Base-by-base conservation (phyloP, 2,113 vertebrate species). In the Pelmatolapia mariae region DNA sequence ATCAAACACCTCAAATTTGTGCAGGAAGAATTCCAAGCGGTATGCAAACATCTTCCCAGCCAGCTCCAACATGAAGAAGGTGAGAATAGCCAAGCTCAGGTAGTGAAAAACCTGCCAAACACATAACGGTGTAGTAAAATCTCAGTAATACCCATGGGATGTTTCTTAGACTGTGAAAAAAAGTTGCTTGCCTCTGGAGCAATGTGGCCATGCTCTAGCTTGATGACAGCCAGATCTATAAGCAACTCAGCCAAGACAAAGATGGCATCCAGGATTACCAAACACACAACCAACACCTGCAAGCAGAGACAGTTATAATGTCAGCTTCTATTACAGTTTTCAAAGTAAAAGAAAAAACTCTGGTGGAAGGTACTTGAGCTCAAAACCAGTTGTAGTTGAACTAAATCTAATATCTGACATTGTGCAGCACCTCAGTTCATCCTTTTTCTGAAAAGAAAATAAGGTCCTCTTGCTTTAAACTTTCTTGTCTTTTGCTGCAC, bases 1-100 rank as follows among this genome's bases (percentile, higher is more conserved):
- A 0, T 99, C 99, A 96, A 99, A 97, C 90, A 99, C 97, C 80
- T 99, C 99, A 2, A 99, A 99, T 93, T 98, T 99, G 95, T 99
- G 99, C 8, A 97, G 92, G 85, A 99, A 98, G 95, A 99, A 99
- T 93, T 99, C 98, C 66, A 96, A 15, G 33, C 95, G 96, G 87
- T 97, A 99, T 6, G 97, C 95, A 1, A 89, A 99, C 10, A 99
- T 57, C 86, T 99, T 99, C 3, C 97, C 96, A 12, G 43, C 88
- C 89, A 99, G 91, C 92, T 99, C 99, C 63, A 98, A 79, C 96
- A 99, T 95, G 85, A 99, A 99, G 89, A 99, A 96, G 16, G 95
- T 96, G 84, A 99, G 94, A 81, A 99, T 96, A 80, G 96, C 96
- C 82, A 99, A 89, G 84, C 98, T 99, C 85, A 98, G 90, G 92